phyloP scores from a whole-genome alignment of 1,140 invertebrate genomes.

The Caenorhabditis brenneri region DNA sequence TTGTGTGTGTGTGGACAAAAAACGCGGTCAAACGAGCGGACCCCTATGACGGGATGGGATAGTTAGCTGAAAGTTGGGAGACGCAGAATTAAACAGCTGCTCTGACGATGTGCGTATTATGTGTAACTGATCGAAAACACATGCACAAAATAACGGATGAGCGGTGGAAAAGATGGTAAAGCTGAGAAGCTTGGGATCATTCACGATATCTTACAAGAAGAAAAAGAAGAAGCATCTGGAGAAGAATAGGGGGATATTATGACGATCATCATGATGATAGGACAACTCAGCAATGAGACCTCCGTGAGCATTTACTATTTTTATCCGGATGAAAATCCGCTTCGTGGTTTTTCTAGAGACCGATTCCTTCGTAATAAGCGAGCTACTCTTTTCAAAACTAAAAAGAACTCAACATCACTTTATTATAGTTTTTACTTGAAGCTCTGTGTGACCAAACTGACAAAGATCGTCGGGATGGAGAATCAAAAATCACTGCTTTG shows the following conservation, averaged over 20 bases:
- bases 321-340: background rate
- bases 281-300: background rate
- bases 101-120: conserved; percentile 39
- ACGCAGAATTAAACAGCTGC: conserved; percentile 23
- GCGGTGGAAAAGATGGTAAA: background rate
- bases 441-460: too few relatives aligned
- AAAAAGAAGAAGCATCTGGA: background rate
- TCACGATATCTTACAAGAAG: background rate
- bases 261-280: background rate
- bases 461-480: too few relatives aligned
- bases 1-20: conserved; percentile 15
- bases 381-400: too few relatives aligned
- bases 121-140: conserved; percentile 42
- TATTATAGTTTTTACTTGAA: too few relatives aligned
- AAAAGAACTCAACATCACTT: too few relatives aligned
- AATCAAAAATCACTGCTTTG: too few relatives aligned
- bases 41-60: background rate
- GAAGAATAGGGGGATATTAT: background rate
- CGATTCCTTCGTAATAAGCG: too few relatives aligned
- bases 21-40: conserved; percentile 39
- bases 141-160: conserved; percentile 32
- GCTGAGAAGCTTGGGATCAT: background rate
- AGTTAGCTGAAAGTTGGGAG: background rate
- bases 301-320: background rate
- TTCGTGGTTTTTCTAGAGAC: too few relatives aligned